These are phyloP conservation scores for Antennarius striatus DNA, from an alignment of 2,113 vertebrate species.

Conservation along the genomic window DNA sequence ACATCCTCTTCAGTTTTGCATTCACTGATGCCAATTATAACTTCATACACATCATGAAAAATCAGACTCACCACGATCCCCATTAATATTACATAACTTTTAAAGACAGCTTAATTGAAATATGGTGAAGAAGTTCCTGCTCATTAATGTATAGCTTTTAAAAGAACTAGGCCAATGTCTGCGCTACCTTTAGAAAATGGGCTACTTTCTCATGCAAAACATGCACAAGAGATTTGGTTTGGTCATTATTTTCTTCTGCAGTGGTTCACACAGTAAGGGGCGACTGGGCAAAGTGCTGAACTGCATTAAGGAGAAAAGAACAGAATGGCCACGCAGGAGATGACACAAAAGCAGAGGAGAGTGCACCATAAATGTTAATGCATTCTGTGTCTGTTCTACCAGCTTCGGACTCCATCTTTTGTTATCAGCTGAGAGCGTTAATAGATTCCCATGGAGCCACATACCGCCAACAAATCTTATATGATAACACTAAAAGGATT, in stretches of 20 bases:
- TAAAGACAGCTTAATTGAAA: constrained; percentile 37
- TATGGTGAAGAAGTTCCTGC: constrained; percentile 23
- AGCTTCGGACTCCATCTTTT: constrained; percentile 57
- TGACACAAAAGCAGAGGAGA: constrained; percentile 53
- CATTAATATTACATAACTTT: constrained; percentile 52
- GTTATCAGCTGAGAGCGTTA: constrained; percentile 57
- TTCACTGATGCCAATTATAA: not conserved
- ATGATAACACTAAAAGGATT: constrained; percentile 63
- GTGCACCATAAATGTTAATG: constrained; percentile 73
- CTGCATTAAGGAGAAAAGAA: constrained; percentile 54
- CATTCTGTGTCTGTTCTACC: constrained; percentile 68
- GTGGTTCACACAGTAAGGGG: constrained; percentile 51
- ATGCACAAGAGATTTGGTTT: constrained; percentile 50
- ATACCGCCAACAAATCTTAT: constrained; percentile 42
- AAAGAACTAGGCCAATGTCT: constrained; percentile 38
- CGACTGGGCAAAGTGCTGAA: constrained; percentile 60
- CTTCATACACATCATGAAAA: not conserved
- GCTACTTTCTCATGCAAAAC: constrained; percentile 65
- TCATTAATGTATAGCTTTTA: constrained; percentile 47
- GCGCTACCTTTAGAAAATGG: constrained; percentile 47
- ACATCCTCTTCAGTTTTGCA: not conserved
- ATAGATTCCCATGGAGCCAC: constrained; percentile 58
- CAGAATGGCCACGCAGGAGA: constrained; percentile 53
- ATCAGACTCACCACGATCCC: not conserved
- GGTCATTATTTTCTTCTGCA: constrained; percentile 67